Evolutionary conservation across 2,888 invertebrate genomes (phyloP).

Genomic region (Dryocosmus kuriphilus): DNA sequence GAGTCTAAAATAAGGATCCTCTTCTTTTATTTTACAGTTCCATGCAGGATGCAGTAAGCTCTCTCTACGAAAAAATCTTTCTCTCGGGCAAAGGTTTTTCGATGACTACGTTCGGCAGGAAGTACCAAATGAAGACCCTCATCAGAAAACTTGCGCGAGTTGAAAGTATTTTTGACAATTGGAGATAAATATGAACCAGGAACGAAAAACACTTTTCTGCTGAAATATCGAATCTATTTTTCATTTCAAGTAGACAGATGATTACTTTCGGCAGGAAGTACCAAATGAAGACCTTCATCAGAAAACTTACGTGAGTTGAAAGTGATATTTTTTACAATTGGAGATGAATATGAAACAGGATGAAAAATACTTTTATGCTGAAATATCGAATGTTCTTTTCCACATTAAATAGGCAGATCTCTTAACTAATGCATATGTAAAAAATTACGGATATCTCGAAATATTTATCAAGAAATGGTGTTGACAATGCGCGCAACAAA

Average conservation of each 20-base stretch:
- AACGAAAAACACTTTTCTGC: too few relatives aligned
- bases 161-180: constrained; percentile 7
- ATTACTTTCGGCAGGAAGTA: constrained; percentile 28
- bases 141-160: constrained; percentile 28
- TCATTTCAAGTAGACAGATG: background rate
- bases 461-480: too few relatives aligned
- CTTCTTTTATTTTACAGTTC: constrained; percentile 17
- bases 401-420: too few relatives aligned
- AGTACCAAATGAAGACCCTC: constrained; percentile 32
- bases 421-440: too few relatives aligned
- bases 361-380: too few relatives aligned
- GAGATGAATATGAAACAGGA: too few relatives aligned
- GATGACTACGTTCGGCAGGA: constrained; percentile 20
- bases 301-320: constrained; percentile 29
- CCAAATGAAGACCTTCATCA: constrained; percentile 31
- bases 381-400: too few relatives aligned
- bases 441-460: too few relatives aligned
- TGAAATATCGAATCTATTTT: too few relatives aligned
- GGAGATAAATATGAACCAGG: too few relatives aligned
- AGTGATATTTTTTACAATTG: background rate
- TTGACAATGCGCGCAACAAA: too few relatives aligned
- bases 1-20: constrained; percentile 43
- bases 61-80: constrained; percentile 18
- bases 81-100: constrained; percentile 1
- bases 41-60: background rate